Conservation (phyloP, 2,113 vertebrate species). For the Harpagus bidentatus region DNA sequence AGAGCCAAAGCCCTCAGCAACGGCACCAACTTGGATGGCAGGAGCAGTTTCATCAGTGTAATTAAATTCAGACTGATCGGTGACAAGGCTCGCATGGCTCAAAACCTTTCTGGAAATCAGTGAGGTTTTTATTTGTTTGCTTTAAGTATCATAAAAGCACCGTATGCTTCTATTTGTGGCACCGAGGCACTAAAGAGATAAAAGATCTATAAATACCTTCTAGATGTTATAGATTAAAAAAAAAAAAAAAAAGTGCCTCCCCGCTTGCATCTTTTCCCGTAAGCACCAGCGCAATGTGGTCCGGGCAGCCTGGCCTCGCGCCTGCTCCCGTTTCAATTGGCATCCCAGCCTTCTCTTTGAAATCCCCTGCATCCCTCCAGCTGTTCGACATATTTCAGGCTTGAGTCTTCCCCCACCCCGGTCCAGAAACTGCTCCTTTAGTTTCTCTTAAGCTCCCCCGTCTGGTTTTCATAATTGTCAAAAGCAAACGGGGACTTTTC, state of each 20-base stretch:
- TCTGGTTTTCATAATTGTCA: neutral
- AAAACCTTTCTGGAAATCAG: neutral
- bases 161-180: neutral
- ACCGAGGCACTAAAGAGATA: neutral
- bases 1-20: neutral
- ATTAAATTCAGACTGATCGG: neutral
- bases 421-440: neutral
- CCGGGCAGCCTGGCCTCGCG: neutral
- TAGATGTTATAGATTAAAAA: neutral
- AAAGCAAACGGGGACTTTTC: neutral
- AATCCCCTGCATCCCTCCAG: constrained; percentile 25
- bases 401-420: neutral
- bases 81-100: rapidly evolving
- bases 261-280: neutral
- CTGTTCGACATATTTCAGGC: constrained; percentile 9
- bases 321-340: neutral
- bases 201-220: constrained; percentile 17
- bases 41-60: neutral
- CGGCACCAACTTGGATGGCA: neutral
- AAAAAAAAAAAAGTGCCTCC: neutral
- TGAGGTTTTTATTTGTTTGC: neutral
- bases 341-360: constrained; percentile 6
- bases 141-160: neutral
- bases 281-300: neutral
- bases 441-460: neutral